Evolutionary conservation across 2,113 vertebrate species (phyloP).

Genomic region (Hyperopisus bebe): DNA sequence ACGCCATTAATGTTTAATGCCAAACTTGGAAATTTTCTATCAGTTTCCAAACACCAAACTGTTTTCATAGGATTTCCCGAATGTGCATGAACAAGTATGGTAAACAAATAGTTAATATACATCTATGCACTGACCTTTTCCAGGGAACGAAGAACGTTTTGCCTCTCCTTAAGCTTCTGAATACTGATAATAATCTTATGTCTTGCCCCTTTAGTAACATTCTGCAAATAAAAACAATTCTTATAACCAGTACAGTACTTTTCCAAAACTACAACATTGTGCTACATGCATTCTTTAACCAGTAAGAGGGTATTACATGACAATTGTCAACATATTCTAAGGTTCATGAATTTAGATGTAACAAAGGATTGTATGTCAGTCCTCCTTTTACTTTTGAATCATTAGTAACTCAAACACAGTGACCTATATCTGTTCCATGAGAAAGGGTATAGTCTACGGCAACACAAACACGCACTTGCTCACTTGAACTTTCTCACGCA

Average conservation of each 20-base stretch:
- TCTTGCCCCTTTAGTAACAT: slow-evolving; percentile 95
- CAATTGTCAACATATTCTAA: background rate
- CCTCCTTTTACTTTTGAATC: background rate
- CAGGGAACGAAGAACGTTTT: slow-evolving; percentile 86
- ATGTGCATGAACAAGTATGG: background rate
- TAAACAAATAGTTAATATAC: background rate
- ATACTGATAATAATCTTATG: slow-evolving; percentile 99
- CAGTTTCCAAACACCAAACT: background rate
- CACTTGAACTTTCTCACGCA: background rate
- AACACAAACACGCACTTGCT: background rate
- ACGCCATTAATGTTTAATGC: background rate
- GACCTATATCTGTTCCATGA: background rate
- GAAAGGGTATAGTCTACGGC: background rate
- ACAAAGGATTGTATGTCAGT: background rate
- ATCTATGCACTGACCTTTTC: slow-evolving; percentile 78
- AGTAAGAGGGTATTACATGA: background rate
- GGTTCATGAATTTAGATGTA: background rate
- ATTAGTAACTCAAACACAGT: background rate
- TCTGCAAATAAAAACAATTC: slow-evolving; percentile 58
- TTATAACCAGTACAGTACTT: background rate
- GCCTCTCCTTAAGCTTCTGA: slow-evolving; percentile 93
- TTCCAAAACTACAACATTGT: background rate
- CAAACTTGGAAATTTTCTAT: too few relatives aligned
- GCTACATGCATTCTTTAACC: background rate
- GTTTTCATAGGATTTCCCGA: background rate